These are phyloP conservation scores for Scomber colias DNA, from an alignment of 2,113 vertebrate genomes.

Conservation along the genomic window DNA sequence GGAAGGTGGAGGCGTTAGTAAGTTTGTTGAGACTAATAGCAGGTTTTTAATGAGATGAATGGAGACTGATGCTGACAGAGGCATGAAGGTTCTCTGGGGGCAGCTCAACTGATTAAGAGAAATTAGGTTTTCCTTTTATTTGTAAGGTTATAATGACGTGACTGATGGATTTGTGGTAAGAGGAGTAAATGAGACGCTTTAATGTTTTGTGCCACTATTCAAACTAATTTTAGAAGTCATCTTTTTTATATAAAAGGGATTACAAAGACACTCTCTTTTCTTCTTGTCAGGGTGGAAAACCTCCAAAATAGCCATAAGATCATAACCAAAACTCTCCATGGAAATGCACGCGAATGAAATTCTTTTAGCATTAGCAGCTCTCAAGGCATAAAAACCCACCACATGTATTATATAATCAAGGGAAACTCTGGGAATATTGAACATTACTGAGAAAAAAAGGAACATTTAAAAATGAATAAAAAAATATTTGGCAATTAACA, in stretches of 20 bases:
- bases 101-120: constrained; percentile 33
- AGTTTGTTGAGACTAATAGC: constrained; percentile 52
- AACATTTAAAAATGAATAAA: constrained; percentile 1
- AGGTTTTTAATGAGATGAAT: constrained; percentile 27
- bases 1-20: constrained; percentile 19
- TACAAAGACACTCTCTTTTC: constrained; percentile 10
- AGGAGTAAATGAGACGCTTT: constrained; percentile 8
- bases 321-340: constrained; percentile 43
- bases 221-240: neutral
- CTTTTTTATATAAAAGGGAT: neutral
- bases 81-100: constrained; percentile 28
- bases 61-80: constrained; percentile 11
- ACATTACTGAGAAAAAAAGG: neutral
- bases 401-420: constrained; percentile 31
- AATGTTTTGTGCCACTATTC: neutral
- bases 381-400: neutral
- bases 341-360: constrained; percentile 48
- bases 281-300: constrained; percentile 32
- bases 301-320: constrained; percentile 10
- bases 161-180: neutral
- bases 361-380: constrained; percentile 36
- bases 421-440: constrained; percentile 14
- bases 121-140: constrained; percentile 14
- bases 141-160: constrained; percentile 18
- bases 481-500: neutral